Conservation (phyloP, 2,113 vertebrate genomes). For the Gallinago media region DNA sequence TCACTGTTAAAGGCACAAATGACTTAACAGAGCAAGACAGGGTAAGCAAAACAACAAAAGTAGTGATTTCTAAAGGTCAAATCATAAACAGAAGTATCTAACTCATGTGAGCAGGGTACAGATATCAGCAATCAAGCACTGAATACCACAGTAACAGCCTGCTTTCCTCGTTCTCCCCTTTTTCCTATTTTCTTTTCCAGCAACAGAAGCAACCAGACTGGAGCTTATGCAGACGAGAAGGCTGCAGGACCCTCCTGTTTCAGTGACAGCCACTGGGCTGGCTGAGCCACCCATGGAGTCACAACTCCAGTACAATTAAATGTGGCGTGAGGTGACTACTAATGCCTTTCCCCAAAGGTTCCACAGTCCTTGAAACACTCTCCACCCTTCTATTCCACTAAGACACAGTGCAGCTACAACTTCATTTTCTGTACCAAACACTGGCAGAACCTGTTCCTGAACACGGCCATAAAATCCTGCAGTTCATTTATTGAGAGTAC, state of each 20-base stretch:
- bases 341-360: neutral
- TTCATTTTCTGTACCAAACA: neutral
- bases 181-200: neutral
- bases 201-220: neutral
- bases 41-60: neutral
- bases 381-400: neutral
- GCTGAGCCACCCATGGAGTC: neutral
- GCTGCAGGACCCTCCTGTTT: neutral
- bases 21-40: neutral
- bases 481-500: neutral
- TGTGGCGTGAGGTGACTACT: rapidly evolving
- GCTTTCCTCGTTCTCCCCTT: neutral
- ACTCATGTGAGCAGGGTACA: neutral
- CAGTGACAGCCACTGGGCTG: neutral
- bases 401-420: no score
- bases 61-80: neutral
- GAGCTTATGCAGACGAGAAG: rapidly evolving
- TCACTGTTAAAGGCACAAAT: neutral
- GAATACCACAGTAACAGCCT: neutral
- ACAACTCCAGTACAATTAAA: neutral
- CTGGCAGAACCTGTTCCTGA: neutral
- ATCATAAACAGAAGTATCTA: neutral
- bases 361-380: neutral
- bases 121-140: rapidly evolving
- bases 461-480: neutral